Base-by-base conservation (phyloP, 2,113 vertebrate genomes). In the Rhodinocichla rosea region DNA sequence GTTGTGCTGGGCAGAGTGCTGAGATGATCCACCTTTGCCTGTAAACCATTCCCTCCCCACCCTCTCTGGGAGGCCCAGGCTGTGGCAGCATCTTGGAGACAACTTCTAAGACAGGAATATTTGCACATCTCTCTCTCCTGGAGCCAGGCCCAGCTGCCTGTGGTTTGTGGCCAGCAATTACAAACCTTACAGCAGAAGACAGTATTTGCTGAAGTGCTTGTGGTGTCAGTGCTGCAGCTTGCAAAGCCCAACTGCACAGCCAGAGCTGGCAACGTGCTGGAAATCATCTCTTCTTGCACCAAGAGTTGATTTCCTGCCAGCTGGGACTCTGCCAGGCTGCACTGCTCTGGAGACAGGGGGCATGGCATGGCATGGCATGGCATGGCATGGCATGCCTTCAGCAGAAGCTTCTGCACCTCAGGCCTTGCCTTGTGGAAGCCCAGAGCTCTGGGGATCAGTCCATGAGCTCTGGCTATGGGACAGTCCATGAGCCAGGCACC, bases 101-200 rank as follows among this genome's bases (percentile, higher is more conserved):
- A 83, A 62, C 77, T 80, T 77, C 78, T 76, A 45, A 62, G 45
- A 49, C 33, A 63, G 93, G 94, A 87, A 87, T 95, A 87, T 76
- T 91, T 87, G 90, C 2, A 20, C 74, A 95, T 84, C 78, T 92
- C 91, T 82, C 64, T 89, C 62, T 82, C 9, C 70, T 97, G 93
- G 94, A 87, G 53, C 13, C 84, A 76, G 70, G 89, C 95, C 95
- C 91, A 80, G 81, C 74, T 94, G 84, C 81, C 74, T 96, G 91
- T 89, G 94, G 94, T 95, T 85, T 97, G 94, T 87, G 91, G 89
- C 78, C 89, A 37, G 69, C 93, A 92, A 62, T 91, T 92, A 87
- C 89, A 76, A 76, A 93, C 16, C 53, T 84, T 94, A 49, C 53
- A 95, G 93, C 53, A 91, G 78, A 84, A 79, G 87, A 94, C 3